Evolutionary conservation across 1,140 invertebrate species (phyloP).

Genomic region (Euglossa dilemma): DNA sequence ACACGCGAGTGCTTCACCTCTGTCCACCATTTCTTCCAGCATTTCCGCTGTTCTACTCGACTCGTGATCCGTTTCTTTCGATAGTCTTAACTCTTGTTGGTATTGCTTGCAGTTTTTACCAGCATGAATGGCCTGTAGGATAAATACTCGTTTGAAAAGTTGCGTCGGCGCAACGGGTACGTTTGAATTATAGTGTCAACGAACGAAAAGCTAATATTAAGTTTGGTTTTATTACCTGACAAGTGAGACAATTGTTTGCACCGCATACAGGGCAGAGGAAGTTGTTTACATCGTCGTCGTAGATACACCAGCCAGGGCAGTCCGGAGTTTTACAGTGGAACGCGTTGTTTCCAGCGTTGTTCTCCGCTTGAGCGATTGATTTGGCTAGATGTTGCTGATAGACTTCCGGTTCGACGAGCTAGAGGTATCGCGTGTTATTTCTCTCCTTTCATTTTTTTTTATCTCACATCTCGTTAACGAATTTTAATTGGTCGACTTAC

Average conservation of each 20-base stretch:
- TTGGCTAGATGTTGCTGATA: conserved; percentile 92
- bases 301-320: conserved; percentile 95
- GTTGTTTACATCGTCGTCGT: conserved; percentile 93
- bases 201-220: background rate
- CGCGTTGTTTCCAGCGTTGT: conserved; percentile 89
- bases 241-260: conserved; percentile 92
- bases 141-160: conserved; percentile 44
- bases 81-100: conserved; percentile 88
- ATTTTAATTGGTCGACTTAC: conserved; percentile 81
- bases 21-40: conserved; percentile 90
- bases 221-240: conserved; percentile 86
- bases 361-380: conserved; percentile 92
- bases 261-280: conserved; percentile 94
- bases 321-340: conserved; percentile 96
- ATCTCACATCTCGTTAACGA: background rate
- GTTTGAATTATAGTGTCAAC: background rate
- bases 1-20: conserved; percentile 93
- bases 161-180: background rate
- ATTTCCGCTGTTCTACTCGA: conserved; percentile 90
- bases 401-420: conserved; percentile 87
- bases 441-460: background rate
- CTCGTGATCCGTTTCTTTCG: conserved; percentile 86
- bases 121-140: conserved; percentile 89
- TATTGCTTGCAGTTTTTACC: conserved; percentile 93
- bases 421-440: conserved; percentile 22